A percentile compares a stretch with the other conserved stretches of the same genome.
phyloP scores from a whole-genome alignment of 2,888 invertebrate genomes.

The Plagodis pulveraria region DNA sequence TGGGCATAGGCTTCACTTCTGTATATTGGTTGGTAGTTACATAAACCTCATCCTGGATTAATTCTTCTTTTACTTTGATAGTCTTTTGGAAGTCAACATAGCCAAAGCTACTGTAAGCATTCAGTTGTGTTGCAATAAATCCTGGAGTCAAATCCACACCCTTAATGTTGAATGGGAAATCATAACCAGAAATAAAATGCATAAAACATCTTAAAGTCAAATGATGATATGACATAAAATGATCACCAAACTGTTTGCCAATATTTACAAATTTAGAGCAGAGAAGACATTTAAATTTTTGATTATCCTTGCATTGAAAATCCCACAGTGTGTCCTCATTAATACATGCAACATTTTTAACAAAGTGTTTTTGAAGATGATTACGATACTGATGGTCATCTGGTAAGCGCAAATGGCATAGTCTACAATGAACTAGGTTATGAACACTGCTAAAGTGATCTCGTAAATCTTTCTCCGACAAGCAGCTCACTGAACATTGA shows the following conservation, averaged over 20 bases:
- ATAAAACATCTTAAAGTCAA: constrained; percentile 78
- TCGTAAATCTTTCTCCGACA: constrained; percentile 59
- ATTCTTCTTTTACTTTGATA: constrained; percentile 24
- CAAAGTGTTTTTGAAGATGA: constrained; percentile 75
- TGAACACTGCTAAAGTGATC: constrained; percentile 65
- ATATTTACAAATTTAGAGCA: constrained; percentile 66
- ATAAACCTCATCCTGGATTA: constrained; percentile 4
- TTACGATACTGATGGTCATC: constrained; percentile 67
- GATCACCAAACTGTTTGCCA: constrained; percentile 65
- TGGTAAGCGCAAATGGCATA: constrained; percentile 72
- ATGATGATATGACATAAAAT: constrained; percentile 77
- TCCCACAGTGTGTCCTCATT: constrained; percentile 67
- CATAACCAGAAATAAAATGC: constrained; percentile 58
- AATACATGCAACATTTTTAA: constrained; percentile 59
- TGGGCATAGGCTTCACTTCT: too few relatives aligned
- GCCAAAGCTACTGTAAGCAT: constrained; percentile 46
- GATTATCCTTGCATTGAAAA: constrained; percentile 57
- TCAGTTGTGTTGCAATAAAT: constrained; percentile 66
- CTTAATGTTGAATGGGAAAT: constrained; percentile 65
- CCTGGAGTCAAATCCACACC: constrained; percentile 72
- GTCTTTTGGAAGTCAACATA: constrained; percentile 38
- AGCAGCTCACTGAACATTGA: constrained; percentile 69
- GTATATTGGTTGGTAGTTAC: too few relatives aligned
- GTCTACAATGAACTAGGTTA: constrained; percentile 71
- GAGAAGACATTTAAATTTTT: constrained; percentile 66